phyloP scores from a whole-genome alignment of 2,797 vertebrate species.

The Schizopygopsis malacanthus region DNA sequence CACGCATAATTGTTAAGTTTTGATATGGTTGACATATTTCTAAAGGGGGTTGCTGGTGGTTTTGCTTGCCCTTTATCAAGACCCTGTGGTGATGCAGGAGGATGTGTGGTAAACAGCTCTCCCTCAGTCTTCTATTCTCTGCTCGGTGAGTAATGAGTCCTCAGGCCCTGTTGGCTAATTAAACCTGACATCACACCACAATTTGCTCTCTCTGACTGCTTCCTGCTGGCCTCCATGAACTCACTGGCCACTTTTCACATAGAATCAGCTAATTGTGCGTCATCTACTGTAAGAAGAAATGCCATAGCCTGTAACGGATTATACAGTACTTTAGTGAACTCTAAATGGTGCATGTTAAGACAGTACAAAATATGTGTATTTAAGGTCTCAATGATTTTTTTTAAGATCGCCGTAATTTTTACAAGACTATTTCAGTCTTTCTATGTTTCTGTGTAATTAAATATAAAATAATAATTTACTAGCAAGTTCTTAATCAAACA shows the following conservation, averaged over 20 bases:
- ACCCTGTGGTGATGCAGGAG: slow-evolving; percentile 23
- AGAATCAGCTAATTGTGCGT: slow-evolving; percentile 30
- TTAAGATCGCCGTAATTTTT: neutral
- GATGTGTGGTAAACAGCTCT: slow-evolving; percentile 30
- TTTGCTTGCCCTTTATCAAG: slow-evolving; percentile 49
- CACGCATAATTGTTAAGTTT: slow-evolving; percentile 27
- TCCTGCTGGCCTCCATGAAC: slow-evolving; percentile 18
- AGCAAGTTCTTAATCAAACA: neutral
- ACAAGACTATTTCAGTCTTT: neutral
- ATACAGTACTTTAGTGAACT: neutral
- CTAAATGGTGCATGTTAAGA: neutral
- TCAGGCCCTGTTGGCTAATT: slow-evolving; percentile 73
- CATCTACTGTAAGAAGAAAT: neutral
- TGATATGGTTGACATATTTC: slow-evolving; percentile 5
- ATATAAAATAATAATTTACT: neutral
- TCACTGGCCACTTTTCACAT: neutral
- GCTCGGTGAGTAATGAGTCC: slow-evolving; percentile 75
- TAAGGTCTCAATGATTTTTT: neutral
- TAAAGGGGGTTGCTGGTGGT: slow-evolving; percentile 8
- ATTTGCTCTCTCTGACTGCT: slow-evolving; percentile 48
- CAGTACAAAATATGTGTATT: neutral
- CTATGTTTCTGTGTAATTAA: neutral
- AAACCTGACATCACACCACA: slow-evolving; percentile 75
- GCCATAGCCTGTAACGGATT: neutral
- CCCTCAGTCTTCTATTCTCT: slow-evolving; percentile 33